These are phyloP conservation scores for Tachycineta bicolor DNA, from an alignment of 2,113 vertebrate genomes.

Conservation along the genomic window DNA sequence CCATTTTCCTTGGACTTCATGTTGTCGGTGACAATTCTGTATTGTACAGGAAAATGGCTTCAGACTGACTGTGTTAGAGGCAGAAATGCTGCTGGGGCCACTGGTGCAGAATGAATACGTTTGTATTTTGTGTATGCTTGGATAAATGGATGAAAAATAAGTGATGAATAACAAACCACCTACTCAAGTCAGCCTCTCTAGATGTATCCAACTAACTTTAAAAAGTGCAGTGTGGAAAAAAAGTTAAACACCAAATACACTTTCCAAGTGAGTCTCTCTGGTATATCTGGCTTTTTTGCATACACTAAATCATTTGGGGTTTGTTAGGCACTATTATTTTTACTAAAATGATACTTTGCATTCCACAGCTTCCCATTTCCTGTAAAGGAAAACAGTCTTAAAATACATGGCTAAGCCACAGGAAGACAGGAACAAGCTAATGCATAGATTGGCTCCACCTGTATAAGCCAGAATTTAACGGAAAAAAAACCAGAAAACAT, in stretches of 20 bases:
- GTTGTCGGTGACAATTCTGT: not conserved
- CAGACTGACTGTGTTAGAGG: not conserved
- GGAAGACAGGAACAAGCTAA: constrained; percentile 57
- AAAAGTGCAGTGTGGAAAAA: not conserved
- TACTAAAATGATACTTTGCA: constrained; percentile 52
- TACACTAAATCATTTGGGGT: constrained; percentile 49
- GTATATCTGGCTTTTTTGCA: constrained; percentile 9
- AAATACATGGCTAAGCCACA: constrained; percentile 55
- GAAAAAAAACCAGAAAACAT: not conserved
- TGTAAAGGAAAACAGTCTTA: constrained; percentile 58
- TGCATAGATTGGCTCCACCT: constrained; percentile 51
- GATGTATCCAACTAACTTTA: not conserved
- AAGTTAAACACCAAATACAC: not conserved
- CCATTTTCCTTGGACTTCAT: not conserved
- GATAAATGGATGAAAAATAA: not conserved
- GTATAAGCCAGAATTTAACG: not conserved
- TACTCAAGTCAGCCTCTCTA: not conserved
- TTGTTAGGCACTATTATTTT: constrained; percentile 62
- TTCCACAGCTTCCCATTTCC: constrained; percentile 62
- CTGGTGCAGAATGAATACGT: not conserved
- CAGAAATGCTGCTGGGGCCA: not conserved
- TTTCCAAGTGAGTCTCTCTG: not conserved
- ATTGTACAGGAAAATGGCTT: not conserved
- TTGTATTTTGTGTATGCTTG: not conserved
- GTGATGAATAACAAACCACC: not conserved